Base-by-base conservation (phyloP, 2,797 vertebrate species). In the Schizopygopsis pylzovi region DNA sequence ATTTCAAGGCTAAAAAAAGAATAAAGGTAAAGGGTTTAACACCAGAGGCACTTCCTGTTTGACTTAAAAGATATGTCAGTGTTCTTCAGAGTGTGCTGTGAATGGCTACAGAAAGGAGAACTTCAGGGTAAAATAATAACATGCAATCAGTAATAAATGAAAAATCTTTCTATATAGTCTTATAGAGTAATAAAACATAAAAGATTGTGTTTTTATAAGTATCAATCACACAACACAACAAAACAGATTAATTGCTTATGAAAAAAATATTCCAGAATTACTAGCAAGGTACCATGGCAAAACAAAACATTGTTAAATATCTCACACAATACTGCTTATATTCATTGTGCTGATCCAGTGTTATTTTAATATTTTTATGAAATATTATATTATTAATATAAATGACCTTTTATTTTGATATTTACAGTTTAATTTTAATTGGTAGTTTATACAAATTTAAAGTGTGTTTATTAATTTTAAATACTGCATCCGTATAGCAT, bases 1-100 rank as follows among this genome's bases (percentile, higher is more conserved):
- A 59, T 83, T 82, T 72, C 25, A 79, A 61, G 39, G 73, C 80
- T 82, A 76, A 78, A 82, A 54, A 43, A 45, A 37, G 47, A 86
- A 77, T 25, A 75, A 56, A 73, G 39, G 37, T 25, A 68, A 18
- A 67, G 8, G 49, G 39, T 76, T 67, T 54, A 77, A 13, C 72
- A 67, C 59, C 28, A 61, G 33, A 54, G n/a, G 56, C 59, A 84
- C 45, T 83, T 85, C 39, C 37, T 43, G 43, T 78, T 67, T 33
- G 25, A 83, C 54, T 63, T 43, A 18, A 43, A 72, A 59, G n/a
- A 82, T 33, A 45, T 61, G 37, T 72, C 54, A 61, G 54, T 22
- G 52, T 80, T 67, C 15, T 59, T 72, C 25, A 47, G n/a, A 61
- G 41, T 47, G n/a, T 33, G 25, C 25, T 15, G 11, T 63, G 52